These are phyloP conservation scores for Taphrorychus bicolor DNA, from an alignment of 2,888 invertebrate genomes.

Conservation along the genomic window DNA sequence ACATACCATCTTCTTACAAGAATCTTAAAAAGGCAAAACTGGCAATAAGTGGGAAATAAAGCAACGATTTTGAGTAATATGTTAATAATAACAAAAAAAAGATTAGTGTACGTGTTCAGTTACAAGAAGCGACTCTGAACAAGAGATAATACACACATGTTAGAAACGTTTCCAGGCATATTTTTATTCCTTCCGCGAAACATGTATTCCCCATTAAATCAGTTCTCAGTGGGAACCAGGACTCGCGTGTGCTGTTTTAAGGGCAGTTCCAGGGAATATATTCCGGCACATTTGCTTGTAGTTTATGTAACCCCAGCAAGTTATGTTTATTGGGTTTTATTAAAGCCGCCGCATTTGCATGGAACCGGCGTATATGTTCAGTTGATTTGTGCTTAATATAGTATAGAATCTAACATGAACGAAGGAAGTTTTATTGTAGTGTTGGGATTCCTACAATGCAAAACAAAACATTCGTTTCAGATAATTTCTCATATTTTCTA, in stretches of 20 bases:
- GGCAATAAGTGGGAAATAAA: too few species aligned
- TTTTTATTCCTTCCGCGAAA: slow-evolving; percentile 14
- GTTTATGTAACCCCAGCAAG: slow-evolving; percentile 31
- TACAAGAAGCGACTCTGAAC: too few species aligned
- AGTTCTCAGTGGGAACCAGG: neutral
- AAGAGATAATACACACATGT: neutral
- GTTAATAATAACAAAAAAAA: too few species aligned
- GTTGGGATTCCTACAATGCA: too few species aligned
- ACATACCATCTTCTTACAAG: too few species aligned
- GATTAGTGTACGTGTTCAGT: too few species aligned
- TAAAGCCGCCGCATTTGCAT: slow-evolving; percentile 30
- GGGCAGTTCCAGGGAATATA: slow-evolving; percentile 22
- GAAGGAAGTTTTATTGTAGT: neutral
- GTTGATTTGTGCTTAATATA: slow-evolving; percentile 19
- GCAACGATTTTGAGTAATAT: too few species aligned
- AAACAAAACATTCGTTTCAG: too few species aligned
- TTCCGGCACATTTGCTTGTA: slow-evolving; percentile 27
- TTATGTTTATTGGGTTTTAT: slow-evolving; percentile 33
- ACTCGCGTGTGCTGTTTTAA: neutral
- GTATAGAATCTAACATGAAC: too few species aligned
- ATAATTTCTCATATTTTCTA: too few species aligned
- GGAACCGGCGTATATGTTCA: slow-evolving; percentile 18
- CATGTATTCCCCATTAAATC: slow-evolving; percentile 7
- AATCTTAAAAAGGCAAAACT: too few species aligned
- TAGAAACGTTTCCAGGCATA: neutral